A percentile compares a stretch with the other conserved stretches of the same genome.
phyloP scores from a whole-genome alignment of 2,797 vertebrate genomes.

The Toxotes lorentzi region DNA sequence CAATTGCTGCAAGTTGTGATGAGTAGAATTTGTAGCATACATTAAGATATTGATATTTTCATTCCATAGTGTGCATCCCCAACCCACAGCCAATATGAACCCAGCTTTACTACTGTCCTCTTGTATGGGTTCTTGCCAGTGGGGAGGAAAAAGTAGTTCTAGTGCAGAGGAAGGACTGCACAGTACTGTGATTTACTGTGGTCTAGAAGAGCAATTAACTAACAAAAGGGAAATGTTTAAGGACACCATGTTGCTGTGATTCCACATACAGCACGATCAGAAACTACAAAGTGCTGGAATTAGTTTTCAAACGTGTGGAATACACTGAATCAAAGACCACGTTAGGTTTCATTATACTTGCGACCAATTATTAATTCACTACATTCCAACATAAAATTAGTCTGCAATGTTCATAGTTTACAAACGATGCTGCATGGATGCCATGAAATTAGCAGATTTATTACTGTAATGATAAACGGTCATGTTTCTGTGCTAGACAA shows the following conservation, averaged over 20 bases:
- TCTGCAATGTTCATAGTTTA: background rate
- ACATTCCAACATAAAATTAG: background rate
- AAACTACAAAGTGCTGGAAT: background rate
- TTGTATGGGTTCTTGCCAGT: conserved; percentile 46
- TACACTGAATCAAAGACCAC: no score
- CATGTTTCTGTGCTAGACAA: no score
- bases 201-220: background rate
- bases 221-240: background rate
- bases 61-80: background rate
- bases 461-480: no score
- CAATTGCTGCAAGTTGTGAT: background rate
- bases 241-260: no score
- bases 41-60: background rate
- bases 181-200: background rate
- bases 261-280: background rate
- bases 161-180: background rate
- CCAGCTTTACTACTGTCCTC: conserved; percentile 38
- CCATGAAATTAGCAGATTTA: background rate
- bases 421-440: background rate
- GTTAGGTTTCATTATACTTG: no score
- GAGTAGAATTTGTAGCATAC: background rate
- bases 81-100: background rate
- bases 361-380: no score
- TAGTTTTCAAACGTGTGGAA: no score
- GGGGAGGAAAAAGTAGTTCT: conserved; percentile 81